Evolutionary conservation across 2,888 invertebrate genomes (phyloP).

Genomic region (Tricholauxania praeusta): DNA sequence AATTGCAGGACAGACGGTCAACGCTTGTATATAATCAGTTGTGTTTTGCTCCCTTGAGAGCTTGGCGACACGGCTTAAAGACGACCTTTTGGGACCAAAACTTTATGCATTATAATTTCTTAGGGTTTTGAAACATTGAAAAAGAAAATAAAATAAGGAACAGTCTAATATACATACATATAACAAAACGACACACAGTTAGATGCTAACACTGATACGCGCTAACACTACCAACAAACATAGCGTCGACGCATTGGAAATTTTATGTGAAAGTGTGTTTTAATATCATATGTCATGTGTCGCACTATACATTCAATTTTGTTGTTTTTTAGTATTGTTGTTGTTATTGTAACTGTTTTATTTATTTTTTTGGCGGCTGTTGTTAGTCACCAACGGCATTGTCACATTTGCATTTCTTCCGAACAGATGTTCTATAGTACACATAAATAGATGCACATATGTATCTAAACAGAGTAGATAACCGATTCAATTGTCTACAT

Average conservation of each 20-base stretch:
- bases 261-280: slow-evolving; percentile 52
- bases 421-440: too few relatives aligned
- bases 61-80: too few relatives aligned
- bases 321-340: slow-evolving; percentile 28
- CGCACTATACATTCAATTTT: slow-evolving; percentile 48
- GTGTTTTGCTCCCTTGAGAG: too few relatives aligned
- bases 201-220: neutral
- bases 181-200: too few relatives aligned
- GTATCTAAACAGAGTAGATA: slow-evolving; percentile 45
- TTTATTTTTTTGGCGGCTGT: slow-evolving; percentile 41
- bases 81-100: too few relatives aligned
- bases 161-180: neutral
- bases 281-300: slow-evolving; percentile 62
- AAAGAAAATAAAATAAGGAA: too few relatives aligned
- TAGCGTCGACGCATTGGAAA: slow-evolving; percentile 18
- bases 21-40: too few relatives aligned
- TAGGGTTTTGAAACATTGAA: too few relatives aligned
- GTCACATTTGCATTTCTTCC: slow-evolving; percentile 58
- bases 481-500: slow-evolving; percentile 47
- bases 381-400: slow-evolving; percentile 58
- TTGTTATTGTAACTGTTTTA: slow-evolving; percentile 55
- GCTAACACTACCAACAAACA: slow-evolving; percentile 1
- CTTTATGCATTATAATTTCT: too few relatives aligned
- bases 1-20: too few relatives aligned
- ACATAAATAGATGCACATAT: slow-evolving; percentile 44